Base-by-base conservation (phyloP, 92 coral and sea anemone species). In the Heteractis magnifica region DNA sequence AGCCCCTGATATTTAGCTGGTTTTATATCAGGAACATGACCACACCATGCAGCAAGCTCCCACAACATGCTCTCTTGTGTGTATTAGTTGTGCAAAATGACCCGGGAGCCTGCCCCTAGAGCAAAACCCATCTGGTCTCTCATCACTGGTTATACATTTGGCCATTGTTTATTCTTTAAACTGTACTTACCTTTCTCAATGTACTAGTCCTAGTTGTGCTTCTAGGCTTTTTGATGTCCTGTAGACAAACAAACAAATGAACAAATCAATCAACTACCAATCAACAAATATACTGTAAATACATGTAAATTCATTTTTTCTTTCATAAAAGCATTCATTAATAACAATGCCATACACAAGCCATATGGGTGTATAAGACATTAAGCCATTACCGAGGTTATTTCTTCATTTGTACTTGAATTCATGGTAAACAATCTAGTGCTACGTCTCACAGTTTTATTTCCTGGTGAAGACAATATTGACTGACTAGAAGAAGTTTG, bases 391-490 rank as follows among this genome's bases (percentile, higher is more conserved):
- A 81, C 82, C 49, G 84, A 65, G 14, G 77, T 87, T 59, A 82
- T 85, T 18, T 86, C 89, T 78, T 83, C 82, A 71, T 82, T 78
- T 49, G 84, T 75, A 21, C 84, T 89, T 71, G 97, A 88, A 71
- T 87, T 82, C 79, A 91, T 92, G 11, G 94, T 88, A 81, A 96
- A 96, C 68, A 96, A 89, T 20, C 99, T 77, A 49, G 98, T 86
- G 79, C 99, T 96, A 59, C 99, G 97, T 26, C 99, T 88, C 9
- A 96, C 95, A 77, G 93, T 91, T 18, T 90, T 87, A 34, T 92
- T 91, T 2, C 93, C 87, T 15, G 89, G 89, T 5, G 87, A 86
- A 3, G 92, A 90, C 21, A 88, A 87, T 60, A 85, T 81, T 4
- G 91, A 87, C 73, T 89, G 94, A 50, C 83, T 85, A 18, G 89